phyloP scores from a whole-genome alignment of 2,113 vertebrate genomes.

The Notarius quadriscutis region DNA sequence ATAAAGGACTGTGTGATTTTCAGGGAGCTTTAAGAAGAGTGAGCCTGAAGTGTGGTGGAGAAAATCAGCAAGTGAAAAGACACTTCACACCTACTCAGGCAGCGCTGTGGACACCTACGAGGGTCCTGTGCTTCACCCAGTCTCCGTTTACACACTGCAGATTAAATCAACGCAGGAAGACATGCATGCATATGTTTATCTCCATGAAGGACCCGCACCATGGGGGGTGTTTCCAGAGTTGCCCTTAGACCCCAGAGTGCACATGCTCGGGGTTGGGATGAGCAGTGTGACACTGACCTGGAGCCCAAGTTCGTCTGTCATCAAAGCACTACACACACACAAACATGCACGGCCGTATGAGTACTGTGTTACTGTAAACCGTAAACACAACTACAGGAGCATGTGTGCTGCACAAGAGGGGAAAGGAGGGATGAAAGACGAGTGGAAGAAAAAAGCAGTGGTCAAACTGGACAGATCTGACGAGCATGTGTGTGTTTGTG shows the following conservation, averaged over 20 bases:
- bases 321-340: slow-evolving; percentile 49
- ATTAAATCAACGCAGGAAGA: slow-evolving; percentile 77
- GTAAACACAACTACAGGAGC: slow-evolving; percentile 80
- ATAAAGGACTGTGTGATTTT: slow-evolving; percentile 15
- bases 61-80: slow-evolving; percentile 67
- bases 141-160: slow-evolving; percentile 80
- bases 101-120: slow-evolving; percentile 76
- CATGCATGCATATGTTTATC: slow-evolving; percentile 75
- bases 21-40: slow-evolving; percentile 76
- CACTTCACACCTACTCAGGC: slow-evolving; percentile 80
- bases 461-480: slow-evolving; percentile 47
- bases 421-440: slow-evolving; percentile 58
- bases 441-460: slow-evolving; percentile 50
- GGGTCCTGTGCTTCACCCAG: slow-evolving; percentile 65
- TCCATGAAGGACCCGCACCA: slow-evolving; percentile 70
- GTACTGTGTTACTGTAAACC: slow-evolving; percentile 84
- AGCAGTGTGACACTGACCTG: slow-evolving; percentile 85
- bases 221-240: slow-evolving; percentile 79
- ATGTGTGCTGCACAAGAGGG: slow-evolving; percentile 77
- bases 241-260: slow-evolving; percentile 77
- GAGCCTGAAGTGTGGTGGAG: slow-evolving; percentile 75
- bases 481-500: slow-evolving; percentile 76
- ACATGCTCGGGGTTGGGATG: slow-evolving; percentile 75
- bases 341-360: slow-evolving; percentile 60
- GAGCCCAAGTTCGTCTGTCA: slow-evolving; percentile 77